A percentile compares a stretch with the other conserved stretches of the same genome.
These are phyloP conservation scores for Pseudomyrmex dendroicus DNA, from an alignment of 1,140 invertebrate genomes.

Conservation along the genomic window DNA sequence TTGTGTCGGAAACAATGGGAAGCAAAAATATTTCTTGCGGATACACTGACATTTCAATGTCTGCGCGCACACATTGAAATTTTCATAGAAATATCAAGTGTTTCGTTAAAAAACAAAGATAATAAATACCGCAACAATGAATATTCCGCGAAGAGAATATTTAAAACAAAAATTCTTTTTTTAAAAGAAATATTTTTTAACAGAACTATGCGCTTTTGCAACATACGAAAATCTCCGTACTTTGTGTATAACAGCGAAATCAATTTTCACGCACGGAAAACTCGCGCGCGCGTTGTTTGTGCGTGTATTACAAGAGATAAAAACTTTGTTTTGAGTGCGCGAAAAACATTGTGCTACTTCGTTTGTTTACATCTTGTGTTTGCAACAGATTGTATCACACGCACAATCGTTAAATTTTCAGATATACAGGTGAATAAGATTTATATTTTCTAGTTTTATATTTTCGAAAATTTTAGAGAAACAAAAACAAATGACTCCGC, in stretches of 20 bases:
- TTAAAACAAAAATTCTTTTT: neutral
- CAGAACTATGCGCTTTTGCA: neutral
- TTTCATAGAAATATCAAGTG: neutral
- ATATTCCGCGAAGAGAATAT: neutral
- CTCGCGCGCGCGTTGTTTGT: no score
- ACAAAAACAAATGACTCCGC: neutral
- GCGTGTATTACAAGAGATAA: no score
- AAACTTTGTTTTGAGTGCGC: no score
- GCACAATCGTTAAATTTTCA: no score
- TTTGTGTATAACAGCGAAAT: no score
- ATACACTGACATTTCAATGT: conserved; percentile 11
- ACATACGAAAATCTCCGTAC: neutral
- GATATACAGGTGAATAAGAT: no score
- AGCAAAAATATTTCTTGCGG: conserved; percentile 5
- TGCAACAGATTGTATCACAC: no score
- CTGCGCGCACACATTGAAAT: conserved; percentile 1
- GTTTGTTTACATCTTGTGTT: no score
- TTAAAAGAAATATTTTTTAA: conserved; percentile 1
- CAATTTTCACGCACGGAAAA: neutral
- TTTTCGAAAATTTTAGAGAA: neutral
- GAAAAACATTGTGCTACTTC: no score
- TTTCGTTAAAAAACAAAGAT: neutral
- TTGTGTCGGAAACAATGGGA: neutral
- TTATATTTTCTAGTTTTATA: no score
- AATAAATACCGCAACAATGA: neutral